A percentile compares a stretch with the other conserved stretches of the same genome.
Evolutionary conservation across 2,888 invertebrate species (phyloP).

Genomic region (Mimas tiliae): DNA sequence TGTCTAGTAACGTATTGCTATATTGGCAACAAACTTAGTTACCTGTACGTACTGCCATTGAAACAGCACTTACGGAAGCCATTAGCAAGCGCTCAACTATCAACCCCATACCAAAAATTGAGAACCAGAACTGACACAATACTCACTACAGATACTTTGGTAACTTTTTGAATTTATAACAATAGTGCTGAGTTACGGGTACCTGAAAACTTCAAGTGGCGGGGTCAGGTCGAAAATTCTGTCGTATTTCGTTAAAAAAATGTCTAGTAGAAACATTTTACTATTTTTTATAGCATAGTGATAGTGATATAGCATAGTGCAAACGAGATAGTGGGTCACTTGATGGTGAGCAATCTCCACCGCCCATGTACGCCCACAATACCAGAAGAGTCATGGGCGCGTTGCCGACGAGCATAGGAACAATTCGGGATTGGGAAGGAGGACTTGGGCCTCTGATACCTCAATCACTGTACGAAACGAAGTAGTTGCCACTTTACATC

Average conservation of each 20-base stretch:
- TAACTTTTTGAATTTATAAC: conserved; percentile 5
- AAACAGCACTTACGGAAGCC: conserved; percentile 38
- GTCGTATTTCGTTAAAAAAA: background rate
- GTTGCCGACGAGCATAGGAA: too few relatives aligned
- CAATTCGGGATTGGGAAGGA: too few relatives aligned
- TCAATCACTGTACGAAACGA: too few relatives aligned
- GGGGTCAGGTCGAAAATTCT: background rate
- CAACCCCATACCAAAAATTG: conserved; percentile 42
- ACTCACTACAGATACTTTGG: conserved; percentile 5
- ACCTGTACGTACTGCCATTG: conserved; percentile 29
- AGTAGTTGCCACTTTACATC: too few relatives aligned
- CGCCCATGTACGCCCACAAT: too few relatives aligned
- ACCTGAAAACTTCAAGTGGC: background rate
- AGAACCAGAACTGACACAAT: conserved; percentile 31
- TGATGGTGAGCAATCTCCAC: too few relatives aligned
- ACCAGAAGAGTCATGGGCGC: too few relatives aligned
- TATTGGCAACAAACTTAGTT: conserved; percentile 27
- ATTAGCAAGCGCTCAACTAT: conserved; percentile 43
- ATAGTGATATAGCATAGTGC: too few relatives aligned
- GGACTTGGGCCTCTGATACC: too few relatives aligned
- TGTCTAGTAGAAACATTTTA: background rate
- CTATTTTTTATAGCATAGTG: too few relatives aligned
- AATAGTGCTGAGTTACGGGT: background rate
- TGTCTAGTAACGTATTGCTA: conserved; percentile 16
- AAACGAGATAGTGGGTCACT: too few relatives aligned